These are phyloP conservation scores for Falco concolor DNA, from an alignment of 2,797 vertebrate genomes.

Conservation along the genomic window DNA sequence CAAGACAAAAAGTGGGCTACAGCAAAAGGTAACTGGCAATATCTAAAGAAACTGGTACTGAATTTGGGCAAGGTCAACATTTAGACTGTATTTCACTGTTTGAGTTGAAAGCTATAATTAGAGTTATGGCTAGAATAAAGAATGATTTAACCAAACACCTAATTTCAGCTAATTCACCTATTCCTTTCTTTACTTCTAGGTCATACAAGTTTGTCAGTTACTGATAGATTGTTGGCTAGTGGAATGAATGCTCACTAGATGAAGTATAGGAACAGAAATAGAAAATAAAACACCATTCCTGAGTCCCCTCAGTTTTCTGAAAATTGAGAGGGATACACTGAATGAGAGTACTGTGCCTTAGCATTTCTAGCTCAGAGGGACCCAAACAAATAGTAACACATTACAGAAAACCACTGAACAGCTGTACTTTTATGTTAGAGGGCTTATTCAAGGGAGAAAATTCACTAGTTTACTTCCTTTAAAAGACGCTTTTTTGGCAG, in stretches of 20 bases:
- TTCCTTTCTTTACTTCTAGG: background rate
- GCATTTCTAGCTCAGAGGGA: background rate
- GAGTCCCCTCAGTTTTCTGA: background rate
- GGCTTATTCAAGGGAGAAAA: constrained; percentile 11
- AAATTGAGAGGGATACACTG: background rate
- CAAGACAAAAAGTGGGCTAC: background rate
- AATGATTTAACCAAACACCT: background rate
- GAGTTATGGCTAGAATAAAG: background rate
- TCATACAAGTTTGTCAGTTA: background rate
- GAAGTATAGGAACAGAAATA: background rate
- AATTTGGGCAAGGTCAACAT: constrained; percentile 10
- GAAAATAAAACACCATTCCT: background rate
- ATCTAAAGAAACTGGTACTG: background rate
- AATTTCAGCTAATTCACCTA: background rate
- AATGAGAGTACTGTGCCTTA: background rate
- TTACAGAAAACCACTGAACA: constrained; percentile 38
- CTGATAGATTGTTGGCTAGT: background rate
- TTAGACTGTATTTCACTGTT: background rate
- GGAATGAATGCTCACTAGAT: background rate
- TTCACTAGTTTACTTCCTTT: background rate
- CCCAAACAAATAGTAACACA: constrained; percentile 1
- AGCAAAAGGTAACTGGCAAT: constrained; percentile 31
- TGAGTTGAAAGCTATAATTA: background rate
- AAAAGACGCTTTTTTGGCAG: constrained; percentile 8
- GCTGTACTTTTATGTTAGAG: constrained; percentile 28